Percentiles rank a stretch among this genome's conserved stretches.
Conservation (phyloP, 2,888 invertebrate genomes). For the Tetragonula carbonaria region DNA sequence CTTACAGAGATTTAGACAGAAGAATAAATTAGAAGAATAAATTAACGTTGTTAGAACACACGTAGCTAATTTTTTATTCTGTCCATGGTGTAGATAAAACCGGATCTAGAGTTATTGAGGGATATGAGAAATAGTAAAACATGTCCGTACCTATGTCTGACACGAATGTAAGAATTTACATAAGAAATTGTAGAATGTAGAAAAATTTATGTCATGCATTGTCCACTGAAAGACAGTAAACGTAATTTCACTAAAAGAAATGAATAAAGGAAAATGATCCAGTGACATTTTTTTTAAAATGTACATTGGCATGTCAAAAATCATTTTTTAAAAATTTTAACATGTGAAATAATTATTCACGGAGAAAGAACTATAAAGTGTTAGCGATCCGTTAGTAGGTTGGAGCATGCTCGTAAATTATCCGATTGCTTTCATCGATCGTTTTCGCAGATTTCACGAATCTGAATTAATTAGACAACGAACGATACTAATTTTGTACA, state of each 20-base stretch:
- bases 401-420: slow-evolving; percentile 21
- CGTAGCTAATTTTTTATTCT: background rate
- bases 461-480: background rate
- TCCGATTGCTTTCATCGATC: slow-evolving; percentile 1
- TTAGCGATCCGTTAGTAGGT: slow-evolving; percentile 10
- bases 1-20: background rate
- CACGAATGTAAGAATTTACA: background rate
- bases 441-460: background rate
- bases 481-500: background rate
- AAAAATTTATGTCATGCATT: background rate
- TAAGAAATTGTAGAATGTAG: background rate
- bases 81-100: background rate
- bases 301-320: background rate
- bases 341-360: slow-evolving; percentile 15
- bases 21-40: background rate
- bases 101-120: background rate
- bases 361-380: slow-evolving; percentile 4
- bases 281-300: background rate
- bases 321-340: background rate
- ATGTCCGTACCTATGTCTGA: background rate
- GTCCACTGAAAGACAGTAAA: background rate
- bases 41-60: background rate
- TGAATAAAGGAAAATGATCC: background rate
- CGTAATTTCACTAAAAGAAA: background rate
- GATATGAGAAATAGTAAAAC: background rate